A percentile compares a stretch with the other conserved stretches of the same genome.
Evolutionary conservation across 2,888 invertebrate species (phyloP).

Genomic region (Caenorhabditis angaria): DNA sequence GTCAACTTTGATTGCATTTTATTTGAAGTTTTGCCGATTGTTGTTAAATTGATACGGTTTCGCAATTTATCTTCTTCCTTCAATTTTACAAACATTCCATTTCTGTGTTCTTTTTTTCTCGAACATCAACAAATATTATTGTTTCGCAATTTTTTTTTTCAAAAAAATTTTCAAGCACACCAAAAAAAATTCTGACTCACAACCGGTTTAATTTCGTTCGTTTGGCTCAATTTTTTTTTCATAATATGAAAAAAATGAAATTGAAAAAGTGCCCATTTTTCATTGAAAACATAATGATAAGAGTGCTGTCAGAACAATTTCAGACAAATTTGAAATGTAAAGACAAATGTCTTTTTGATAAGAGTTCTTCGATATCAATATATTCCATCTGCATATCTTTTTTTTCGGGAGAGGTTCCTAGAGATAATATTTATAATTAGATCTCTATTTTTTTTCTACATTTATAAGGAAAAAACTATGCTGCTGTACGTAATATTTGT

Average conservation of each 20-base stretch:
- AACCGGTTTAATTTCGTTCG: too few relatives aligned
- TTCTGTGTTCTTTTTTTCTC: not conserved
- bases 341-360: too few relatives aligned
- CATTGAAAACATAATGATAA: constrained; percentile 1
- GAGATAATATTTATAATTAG: not conserved
- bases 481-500: not conserved
- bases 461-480: not conserved
- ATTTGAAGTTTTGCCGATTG: not conserved
- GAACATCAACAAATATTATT: too few relatives aligned
- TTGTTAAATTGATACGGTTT: not conserved
- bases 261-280: too few relatives aligned
- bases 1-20: not conserved
- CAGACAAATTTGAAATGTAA: not conserved
- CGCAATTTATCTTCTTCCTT: not conserved
- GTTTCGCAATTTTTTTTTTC: too few relatives aligned
- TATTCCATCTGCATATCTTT: too few relatives aligned
- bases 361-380: too few relatives aligned
- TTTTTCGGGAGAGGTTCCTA: too few relatives aligned
- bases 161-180: too few relatives aligned
- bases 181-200: too few relatives aligned
- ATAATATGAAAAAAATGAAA: too few relatives aligned
- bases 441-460: not conserved
- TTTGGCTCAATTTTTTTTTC: too few relatives aligned
- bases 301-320: not conserved
- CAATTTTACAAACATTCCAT: not conserved